These are phyloP conservation scores for Poeciliopsis paucimaculata DNA, from an alignment of 2,797 vertebrate genomes.

Conservation along the genomic window DNA sequence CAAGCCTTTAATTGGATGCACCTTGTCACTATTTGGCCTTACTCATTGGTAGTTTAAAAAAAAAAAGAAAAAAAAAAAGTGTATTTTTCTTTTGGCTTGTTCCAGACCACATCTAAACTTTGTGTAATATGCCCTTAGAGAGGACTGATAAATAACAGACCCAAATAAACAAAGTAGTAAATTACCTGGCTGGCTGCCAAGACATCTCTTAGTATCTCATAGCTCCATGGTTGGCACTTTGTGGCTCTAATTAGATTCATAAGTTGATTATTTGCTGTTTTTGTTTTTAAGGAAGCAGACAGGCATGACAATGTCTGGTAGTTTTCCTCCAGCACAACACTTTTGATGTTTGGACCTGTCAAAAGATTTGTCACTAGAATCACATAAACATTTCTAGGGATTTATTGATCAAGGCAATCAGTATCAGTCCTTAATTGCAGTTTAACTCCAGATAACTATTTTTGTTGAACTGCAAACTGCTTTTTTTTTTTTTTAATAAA, in stretches of 20 bases:
- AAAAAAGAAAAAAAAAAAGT: not conserved
- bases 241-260: conserved; percentile 75
- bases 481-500: not conserved
- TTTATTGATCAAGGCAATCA: not conserved
- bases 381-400: conserved; percentile 13
- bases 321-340: conserved; percentile 27
- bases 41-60: conserved; percentile 16
- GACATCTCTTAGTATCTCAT: conserved; percentile 42
- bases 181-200: conserved; percentile 43
- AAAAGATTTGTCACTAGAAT: conserved; percentile 13
- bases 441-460: conserved; percentile 2
- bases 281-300: conserved; percentile 69
- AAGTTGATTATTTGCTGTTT: conserved; percentile 54
- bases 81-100: conserved; percentile 28
- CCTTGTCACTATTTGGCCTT: conserved; percentile 43
- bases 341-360: conserved; percentile 30
- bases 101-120: conserved; percentile 15
- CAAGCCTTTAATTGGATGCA: conserved; percentile 70
- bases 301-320: conserved; percentile 61
- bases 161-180: conserved; percentile 26
- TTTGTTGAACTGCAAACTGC: not conserved
- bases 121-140: conserved; percentile 5
- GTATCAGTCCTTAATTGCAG: not conserved
- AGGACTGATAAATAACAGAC: conserved; percentile 6
- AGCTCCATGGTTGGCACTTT: conserved; percentile 53